Evolutionary conservation across 2,888 invertebrate species (phyloP), one percentile per base, ranked within the genome.

Genomic region (Scaptodrosophila latifasciaeformis): DNA sequence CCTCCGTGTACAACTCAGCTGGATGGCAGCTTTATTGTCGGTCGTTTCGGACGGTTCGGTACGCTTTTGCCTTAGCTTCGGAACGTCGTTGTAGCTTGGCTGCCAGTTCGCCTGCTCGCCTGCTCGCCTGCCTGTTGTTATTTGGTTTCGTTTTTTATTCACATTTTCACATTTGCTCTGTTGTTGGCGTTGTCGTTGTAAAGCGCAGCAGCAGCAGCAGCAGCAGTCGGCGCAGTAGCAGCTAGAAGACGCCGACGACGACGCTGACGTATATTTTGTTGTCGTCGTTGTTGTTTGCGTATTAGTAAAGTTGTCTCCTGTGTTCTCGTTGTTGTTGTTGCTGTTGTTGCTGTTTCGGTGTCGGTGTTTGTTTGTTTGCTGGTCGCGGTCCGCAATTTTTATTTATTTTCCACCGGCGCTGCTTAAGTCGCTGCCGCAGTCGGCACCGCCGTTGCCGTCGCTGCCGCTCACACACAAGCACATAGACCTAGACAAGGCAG

Each of bases 1-100:
- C 24, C 50, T 61, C 59, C 52, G 57, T 37, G 27, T 54, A 70
- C 67, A 72, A 67, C 70, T 74, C 70, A 67, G 78, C 78, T 74
- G 78, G 71, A 70, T 76, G 80, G 57, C 61, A 61, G 80, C 72
- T 74, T 74, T 79, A 74, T 79, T 79, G 72, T 74, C 72, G 80
- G 67, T 74, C 80, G 80, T 79, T 74, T 79, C 72, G 72, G 79
- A 74, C 72, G 80, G 72, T 74, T 74, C 72, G 72, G 80, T 69
- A 69, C 68, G 72, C 72, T 69, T 67, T 61, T 76, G 43, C 39
- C 37, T 44, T 52, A 71, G 71, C 71, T 75, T 70, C 77, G 77
- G 76, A 75, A 71, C 43, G 60, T 52, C 49, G 29, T 42, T 47
- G 48, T 29, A n/a, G n/a, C n/a, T n/a, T n/a, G n/a, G n/a, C n/a